Base-by-base conservation (phyloP, 1,140 invertebrate genomes). In the Arion vulgaris region DNA sequence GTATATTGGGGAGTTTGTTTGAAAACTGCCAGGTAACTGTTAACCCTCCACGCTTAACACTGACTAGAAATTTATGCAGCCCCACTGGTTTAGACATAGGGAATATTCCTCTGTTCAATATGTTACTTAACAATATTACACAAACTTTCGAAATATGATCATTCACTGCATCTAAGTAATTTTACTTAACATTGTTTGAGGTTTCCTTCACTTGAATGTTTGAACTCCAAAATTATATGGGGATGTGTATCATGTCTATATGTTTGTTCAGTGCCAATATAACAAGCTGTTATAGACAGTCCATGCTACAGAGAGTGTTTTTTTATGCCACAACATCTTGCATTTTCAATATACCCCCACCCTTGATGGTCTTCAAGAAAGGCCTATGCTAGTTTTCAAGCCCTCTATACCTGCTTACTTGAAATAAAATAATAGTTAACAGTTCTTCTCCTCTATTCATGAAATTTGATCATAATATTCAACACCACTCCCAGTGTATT, bases 381-480 rank as follows among this genome's bases (percentile, higher is more conserved):
- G 15, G 19, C 26, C 4, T 57, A 23, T 57, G 23, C 53, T 45
- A 45, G 5, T 45, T 45, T 15, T 45, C 15, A 15, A 45, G 41
- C 15, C 15, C 15, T 45, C 41, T 7, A 15, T 15, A 45, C 15
- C 15, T 45, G 41, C 41, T 45, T 7, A 45, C 15, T 45, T 7
- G 15, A 45, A 45, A 45, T 45, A 57, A 57, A 19, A 57, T 57
- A 4, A 15, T n/a, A 57, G 53, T 5, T 41, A 45, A 73, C 28
- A 7, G 49, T 49, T 34, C 23, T 51, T 76, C 74, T 53, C 74
- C 74, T 76, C 74, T 76, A 76, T 51, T 51, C 74, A 76, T 76
- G 71, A 73, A 49, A 49, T 73, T 41, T 66, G 4, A 15, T 7
- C n/a, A 32, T 32, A 66, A 32, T 66, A 66, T 66, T 1, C 26